phyloP scores from a whole-genome alignment of 2,797 vertebrate species.

The Leontopithecus rosalia region DNA sequence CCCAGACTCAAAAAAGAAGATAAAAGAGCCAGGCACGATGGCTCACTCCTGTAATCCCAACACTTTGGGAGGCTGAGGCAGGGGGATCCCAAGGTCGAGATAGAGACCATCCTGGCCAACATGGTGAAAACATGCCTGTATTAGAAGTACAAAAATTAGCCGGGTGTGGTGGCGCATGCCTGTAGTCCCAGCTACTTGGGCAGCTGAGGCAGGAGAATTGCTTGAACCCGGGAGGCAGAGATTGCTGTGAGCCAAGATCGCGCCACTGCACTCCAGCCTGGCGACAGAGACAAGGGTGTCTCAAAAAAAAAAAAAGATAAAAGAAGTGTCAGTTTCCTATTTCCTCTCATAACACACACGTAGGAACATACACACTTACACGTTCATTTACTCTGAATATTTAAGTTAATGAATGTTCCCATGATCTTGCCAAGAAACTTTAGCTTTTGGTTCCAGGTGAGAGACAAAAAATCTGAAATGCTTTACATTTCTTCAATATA shows the following conservation, averaged over 20 bases:
- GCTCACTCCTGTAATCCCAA: background rate
- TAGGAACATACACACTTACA: background rate
- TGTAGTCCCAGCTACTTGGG: no score
- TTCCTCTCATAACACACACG: background rate
- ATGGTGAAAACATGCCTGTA: no score
- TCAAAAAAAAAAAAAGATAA: background rate
- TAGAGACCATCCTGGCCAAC: background rate
- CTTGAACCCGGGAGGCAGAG: no score
- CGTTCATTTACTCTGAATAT: background rate
- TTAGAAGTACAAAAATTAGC: no score
- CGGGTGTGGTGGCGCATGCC: rapidly evolving
- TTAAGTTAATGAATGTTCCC: conserved; percentile 44
- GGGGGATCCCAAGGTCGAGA: background rate
- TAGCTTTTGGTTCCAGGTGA: conserved; percentile 61
- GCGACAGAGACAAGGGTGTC: no score
- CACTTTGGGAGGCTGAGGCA: background rate
- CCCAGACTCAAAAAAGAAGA: background rate
- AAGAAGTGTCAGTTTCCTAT: background rate
- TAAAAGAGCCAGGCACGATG: background rate
- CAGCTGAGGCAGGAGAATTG: no score
- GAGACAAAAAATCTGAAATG: conserved; percentile 50
- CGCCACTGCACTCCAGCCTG: no score
- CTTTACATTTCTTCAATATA: conserved; percentile 55
- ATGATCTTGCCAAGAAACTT: conserved; percentile 23
- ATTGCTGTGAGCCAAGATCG: no score